Evolutionary conservation across 2,797 vertebrate genomes (phyloP), one percentile per base, ranked within the genome.

Genomic region (Erethizon dorsatum): DNA sequence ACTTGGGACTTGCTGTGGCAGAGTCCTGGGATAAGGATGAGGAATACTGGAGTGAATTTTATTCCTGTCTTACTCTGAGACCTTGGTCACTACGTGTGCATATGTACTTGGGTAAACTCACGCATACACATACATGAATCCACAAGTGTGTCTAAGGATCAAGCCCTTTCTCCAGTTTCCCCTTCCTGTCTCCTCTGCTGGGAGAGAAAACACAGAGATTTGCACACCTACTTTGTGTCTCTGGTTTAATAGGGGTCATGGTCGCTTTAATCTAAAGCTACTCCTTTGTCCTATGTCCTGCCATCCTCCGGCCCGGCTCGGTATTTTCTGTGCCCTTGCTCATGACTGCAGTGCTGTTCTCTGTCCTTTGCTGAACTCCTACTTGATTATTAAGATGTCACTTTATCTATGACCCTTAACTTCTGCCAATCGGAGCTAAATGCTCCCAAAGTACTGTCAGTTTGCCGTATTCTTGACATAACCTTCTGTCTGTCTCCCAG

Each of bases 31-130:
- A 26, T 13, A 37, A 61, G 26, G 18, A 4, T 24, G 41, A 26
- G 15, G 9, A 14, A 3, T 0, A 2, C 37, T 45, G 20, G 26
- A 10, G 2, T 45, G 22, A 28, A 2, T 7, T 54, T 14, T 6
- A 9, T 47, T 67, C 41, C 33, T 54, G 26, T 37, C 26, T 69
- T 77, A 47, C 57, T 52, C 12, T 28, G 75, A 41, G 69, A 10
- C 65, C 3, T 5, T 12, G 31, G 26, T 52, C 5, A 50, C 45
- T 26, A 2, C 12, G 28, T 0, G 5, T 4, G 3, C n/a, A 18
- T 2, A 2, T 2, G 13, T n/a, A 10, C 22, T 10, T 41, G 52
- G 17, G 20, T 33, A 37, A 82, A 3, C 33, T 10, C 14, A 17
- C 52, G 15, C 24, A 80, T 45, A 54, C 26, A n/a, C 13, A 7